A percentile compares a stretch with the other conserved stretches of the same genome.
These are phyloP conservation scores for Chondrilla cf. caribensis DNA, from an alignment of 37 sponge, comb jelly and placozoan species.

Conservation along the genomic window DNA sequence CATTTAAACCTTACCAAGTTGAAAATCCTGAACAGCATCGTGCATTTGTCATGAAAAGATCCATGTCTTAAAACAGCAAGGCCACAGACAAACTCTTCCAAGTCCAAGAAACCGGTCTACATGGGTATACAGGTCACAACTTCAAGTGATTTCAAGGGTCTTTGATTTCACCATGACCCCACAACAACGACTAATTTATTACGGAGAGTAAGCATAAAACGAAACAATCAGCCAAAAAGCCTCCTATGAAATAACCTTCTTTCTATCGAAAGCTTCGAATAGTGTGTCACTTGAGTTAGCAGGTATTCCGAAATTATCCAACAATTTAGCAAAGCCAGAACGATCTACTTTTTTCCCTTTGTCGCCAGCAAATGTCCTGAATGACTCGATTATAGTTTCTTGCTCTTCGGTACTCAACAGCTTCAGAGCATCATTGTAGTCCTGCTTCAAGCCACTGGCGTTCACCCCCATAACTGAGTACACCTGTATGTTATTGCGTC, in stretches of 20 bases:
- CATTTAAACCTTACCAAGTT: conserved; percentile 61
- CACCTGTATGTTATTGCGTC: neutral
- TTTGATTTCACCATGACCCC: neutral
- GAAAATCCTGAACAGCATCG: conserved; percentile 79
- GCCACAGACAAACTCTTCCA: conserved; percentile 89
- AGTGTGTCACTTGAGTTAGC: conserved; percentile 70
- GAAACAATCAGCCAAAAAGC: neutral
- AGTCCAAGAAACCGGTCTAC: conserved; percentile 75
- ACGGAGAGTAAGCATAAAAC: neutral
- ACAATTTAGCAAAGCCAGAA: conserved; percentile 54
- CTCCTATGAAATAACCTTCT: no score
- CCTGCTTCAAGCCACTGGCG: neutral
- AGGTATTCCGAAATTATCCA: conserved; percentile 62
- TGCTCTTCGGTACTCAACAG: conserved; percentile 25
- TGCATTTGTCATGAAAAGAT: conserved; percentile 67
- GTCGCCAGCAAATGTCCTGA: conserved; percentile 42
- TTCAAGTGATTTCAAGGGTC: neutral
- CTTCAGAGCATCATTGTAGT: conserved; percentile 6
- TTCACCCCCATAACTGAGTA: neutral
- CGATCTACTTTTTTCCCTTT: conserved; percentile 70
- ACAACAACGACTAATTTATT: neutral
- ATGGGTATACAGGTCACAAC: neutral
- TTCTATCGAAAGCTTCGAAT: conserved; percentile 82
- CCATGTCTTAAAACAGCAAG: conserved; percentile 77
- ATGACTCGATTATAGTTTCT: conserved; percentile 9